Conservation (phyloP, 2,797 vertebrate species). For the Loris lydekkerianus region DNA sequence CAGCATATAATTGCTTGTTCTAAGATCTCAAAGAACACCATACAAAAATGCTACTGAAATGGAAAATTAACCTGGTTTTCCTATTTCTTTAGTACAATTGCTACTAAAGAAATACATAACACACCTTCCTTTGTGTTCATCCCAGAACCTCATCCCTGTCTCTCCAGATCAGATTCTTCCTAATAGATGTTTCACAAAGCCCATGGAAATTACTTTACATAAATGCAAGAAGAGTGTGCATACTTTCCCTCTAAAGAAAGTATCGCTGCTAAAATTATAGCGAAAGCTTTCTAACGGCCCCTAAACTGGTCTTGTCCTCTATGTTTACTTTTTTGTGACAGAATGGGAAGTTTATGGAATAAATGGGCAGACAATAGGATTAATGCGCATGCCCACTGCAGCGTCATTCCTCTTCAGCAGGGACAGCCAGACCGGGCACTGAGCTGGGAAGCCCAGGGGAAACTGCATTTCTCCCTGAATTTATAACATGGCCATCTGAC, state of each 20-base stretch:
- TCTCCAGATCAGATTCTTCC: not conserved
- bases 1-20: not conserved
- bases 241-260: constrained; percentile 36
- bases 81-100: not conserved
- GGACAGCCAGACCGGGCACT: not conserved
- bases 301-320: not conserved
- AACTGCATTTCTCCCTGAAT: constrained; percentile 17
- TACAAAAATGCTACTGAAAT: not conserved
- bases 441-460: constrained; percentile 36
- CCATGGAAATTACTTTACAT: not conserved
- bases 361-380: not conserved
- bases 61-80: not conserved
- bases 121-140: not conserved
- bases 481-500: not conserved
- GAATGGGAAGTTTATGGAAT: not conserved
- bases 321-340: not conserved
- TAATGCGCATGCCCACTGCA: not conserved
- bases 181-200: not conserved
- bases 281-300: not conserved
- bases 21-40: not conserved
- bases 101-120: constrained; percentile 15
- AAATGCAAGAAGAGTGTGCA: not conserved
- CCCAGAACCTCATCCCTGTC: not conserved
- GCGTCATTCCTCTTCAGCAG: not conserved
- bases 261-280: not conserved